Conservation (phyloP, 2,888 invertebrate genomes). For the Sturmia bella region DNA sequence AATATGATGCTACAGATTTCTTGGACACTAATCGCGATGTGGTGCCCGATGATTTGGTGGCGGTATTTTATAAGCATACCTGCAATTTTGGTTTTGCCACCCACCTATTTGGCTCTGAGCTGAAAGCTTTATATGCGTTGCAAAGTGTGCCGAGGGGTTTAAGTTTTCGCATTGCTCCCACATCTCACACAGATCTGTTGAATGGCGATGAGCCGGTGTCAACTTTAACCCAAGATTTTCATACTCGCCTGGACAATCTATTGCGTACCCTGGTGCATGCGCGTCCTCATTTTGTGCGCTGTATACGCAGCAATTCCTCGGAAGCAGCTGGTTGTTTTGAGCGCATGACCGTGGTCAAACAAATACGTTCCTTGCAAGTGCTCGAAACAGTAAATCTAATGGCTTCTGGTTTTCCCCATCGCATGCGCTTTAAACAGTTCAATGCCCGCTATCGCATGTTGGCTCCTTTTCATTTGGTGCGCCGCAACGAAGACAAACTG, state of each 20-base stretch:
- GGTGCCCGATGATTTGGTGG: slow-evolving; percentile 94
- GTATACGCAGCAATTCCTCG: slow-evolving; percentile 92
- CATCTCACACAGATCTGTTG: slow-evolving; percentile 90
- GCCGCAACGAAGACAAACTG: slow-evolving; percentile 87
- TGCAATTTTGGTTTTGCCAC: slow-evolving; percentile 99
- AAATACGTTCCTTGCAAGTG: slow-evolving; percentile 94
- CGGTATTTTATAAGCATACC: slow-evolving; percentile 94
- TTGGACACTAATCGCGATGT: slow-evolving; percentile 95
- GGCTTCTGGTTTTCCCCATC: slow-evolving; percentile 96
- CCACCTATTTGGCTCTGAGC: slow-evolving; percentile 95
- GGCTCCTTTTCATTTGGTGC: slow-evolving; percentile 88
- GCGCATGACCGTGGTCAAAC: slow-evolving; percentile 90
- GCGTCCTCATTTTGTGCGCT: slow-evolving; percentile 96
- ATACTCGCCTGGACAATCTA: slow-evolving; percentile 95
- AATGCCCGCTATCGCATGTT: slow-evolving; percentile 92
- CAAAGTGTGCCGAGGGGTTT: slow-evolving; percentile 89
- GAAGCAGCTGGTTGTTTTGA: slow-evolving; percentile 93
- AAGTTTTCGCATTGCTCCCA: slow-evolving; percentile 94
- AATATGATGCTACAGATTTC: slow-evolving; percentile 94
- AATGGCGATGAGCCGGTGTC: slow-evolving; percentile 93
- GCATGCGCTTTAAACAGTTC: slow-evolving; percentile 97
- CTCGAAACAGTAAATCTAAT: slow-evolving; percentile 96
- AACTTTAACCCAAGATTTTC: slow-evolving; percentile 96
- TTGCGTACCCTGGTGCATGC: slow-evolving; percentile 95
- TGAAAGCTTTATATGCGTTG: slow-evolving; percentile 90